Evolutionary conservation across 2,113 vertebrate species (phyloP), one percentile per base, ranked within the genome.

Genomic region (Campylomormyrus numenius): DNA sequence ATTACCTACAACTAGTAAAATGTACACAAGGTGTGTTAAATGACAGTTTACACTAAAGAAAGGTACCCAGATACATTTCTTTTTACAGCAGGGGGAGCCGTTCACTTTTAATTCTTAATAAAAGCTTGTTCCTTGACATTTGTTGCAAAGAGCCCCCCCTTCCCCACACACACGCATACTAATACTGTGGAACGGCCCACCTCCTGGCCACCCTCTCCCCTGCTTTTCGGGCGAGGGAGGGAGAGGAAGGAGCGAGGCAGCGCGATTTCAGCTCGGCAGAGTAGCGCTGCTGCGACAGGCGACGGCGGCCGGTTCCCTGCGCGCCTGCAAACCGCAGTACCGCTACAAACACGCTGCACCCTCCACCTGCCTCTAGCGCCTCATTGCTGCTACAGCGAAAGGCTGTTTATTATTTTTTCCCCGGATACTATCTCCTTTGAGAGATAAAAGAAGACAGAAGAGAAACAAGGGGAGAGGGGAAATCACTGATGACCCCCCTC

Each of bases 11-110:
- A 80, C 35, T 39, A 39, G 35, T 42, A 5, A 70, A 31, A 70
- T 70, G n/a, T 42, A 19, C 35, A 77, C 17, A 77, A 1, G 31
- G 3, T 48, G 80, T 48, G 83, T 85, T n/a, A 84, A 45, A 85
- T 17, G 70, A 39, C 1, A 85, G 21, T 48, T 45, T 48, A 48
- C 83, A 48, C 24, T 42, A 84, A 3, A 46, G 35, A 84, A 8
- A 42, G 21, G 6, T 85, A 45, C 83, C 9, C 19, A 46, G 6
- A 85, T 85, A n/a, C 17, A 85, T 45, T 48, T 85, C 39, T 19
- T 56, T 52, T 62, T 24, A 56, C 94, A 93, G 90, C 83, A 96
- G 95, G 92, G 94, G 95, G 95, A 92, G 94, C 93, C 90, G 91
- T 93, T 94, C 91, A 90, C 92, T 56, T 85, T 91, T 27, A 88